Evolutionary conservation across 2,797 vertebrate genomes (phyloP), one percentile per base, ranked within the genome.

Genomic region (Cyprinella venusta): DNA sequence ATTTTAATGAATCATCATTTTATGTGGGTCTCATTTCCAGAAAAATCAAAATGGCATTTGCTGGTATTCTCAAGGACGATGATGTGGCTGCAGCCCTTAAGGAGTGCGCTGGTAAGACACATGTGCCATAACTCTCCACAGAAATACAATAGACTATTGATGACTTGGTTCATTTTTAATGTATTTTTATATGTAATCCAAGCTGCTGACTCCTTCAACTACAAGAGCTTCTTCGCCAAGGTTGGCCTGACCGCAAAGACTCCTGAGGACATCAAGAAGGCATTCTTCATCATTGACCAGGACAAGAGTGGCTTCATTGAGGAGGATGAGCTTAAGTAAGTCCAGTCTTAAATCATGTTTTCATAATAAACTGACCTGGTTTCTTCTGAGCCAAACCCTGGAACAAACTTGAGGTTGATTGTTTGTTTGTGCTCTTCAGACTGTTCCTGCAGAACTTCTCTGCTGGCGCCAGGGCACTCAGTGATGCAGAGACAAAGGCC

Each of bases 271-370:
- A 59, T 93, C 24, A 67, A 79, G 79, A 90, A 93, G 88, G 90
- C 90, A 24, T 95, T 95, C 15, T 80, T 38, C 56, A 90, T 95
- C 78, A 87, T 90, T 68, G 92, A 93, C 79, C 88, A 92, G 90
- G 91, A 93, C 87, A 91, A 87, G 81, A 94, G 89, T 19, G 93
- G 89, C 71, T 93, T 91, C 89, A 92, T 91, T 87, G 91, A 94
- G 89, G 90, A 94, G 89, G 90, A 93, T 3, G 93, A 94, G 89
- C 65, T 93, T 52, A 93, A 91, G 93, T 94, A 91, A 92, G 89
- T 50, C 16, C 40, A 8, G 6, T 45, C 68, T 56, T 69, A 63
- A 19, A 40, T 10, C 15, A 15, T 1, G 0, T 74, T n/a, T 56
- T 45, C 26, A 13, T 63, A 18, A 19, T 63, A 19, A 10, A 56